phyloP scores from a whole-genome alignment of 1,140 invertebrate species.

The Pseudomyrmex concolor region DNA sequence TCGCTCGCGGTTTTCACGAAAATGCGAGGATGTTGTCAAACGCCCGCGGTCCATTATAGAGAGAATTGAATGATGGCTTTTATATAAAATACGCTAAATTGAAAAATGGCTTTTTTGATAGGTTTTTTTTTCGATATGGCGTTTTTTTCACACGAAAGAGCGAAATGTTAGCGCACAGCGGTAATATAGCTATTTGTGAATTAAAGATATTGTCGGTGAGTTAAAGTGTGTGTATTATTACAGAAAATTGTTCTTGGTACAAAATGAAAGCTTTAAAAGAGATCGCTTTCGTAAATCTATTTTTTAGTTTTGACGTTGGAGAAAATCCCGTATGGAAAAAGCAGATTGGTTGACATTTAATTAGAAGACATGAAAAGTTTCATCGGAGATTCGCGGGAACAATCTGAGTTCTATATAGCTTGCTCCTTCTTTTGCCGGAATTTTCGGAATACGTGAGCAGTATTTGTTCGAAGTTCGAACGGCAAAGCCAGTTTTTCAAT shows the following conservation, averaged over 20 bases:
- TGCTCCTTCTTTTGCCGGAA: constrained; percentile 35
- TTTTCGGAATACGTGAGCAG: constrained; percentile 52
- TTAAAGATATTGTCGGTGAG: neutral
- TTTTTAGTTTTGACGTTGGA: neutral
- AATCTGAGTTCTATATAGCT: constrained; percentile 22
- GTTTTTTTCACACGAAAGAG: neutral
- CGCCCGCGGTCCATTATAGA: constrained; percentile 2
- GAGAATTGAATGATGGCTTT: constrained; percentile 26
- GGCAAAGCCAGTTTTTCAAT: constrained; percentile 58
- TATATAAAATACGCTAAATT: neutral
- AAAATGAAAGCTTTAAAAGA: neutral
- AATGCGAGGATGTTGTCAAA: constrained; percentile 10
- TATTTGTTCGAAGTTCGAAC: constrained; percentile 40
- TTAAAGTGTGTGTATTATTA: neutral
- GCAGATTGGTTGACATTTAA: constrained; percentile 35
- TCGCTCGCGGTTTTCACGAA: neutral
- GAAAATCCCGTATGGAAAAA: constrained; percentile 5
- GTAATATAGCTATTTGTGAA: neutral
- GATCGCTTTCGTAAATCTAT: neutral
- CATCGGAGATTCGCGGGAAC: constrained; percentile 16
- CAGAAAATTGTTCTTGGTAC: neutral
- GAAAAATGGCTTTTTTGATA: neutral
- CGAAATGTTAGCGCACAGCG: too few species aligned
- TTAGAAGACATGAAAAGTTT: constrained; percentile 32
- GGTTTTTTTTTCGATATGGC: neutral